Base-by-base conservation (phyloP, 2,797 vertebrate species). In the Ambastaia sidthimunki region DNA sequence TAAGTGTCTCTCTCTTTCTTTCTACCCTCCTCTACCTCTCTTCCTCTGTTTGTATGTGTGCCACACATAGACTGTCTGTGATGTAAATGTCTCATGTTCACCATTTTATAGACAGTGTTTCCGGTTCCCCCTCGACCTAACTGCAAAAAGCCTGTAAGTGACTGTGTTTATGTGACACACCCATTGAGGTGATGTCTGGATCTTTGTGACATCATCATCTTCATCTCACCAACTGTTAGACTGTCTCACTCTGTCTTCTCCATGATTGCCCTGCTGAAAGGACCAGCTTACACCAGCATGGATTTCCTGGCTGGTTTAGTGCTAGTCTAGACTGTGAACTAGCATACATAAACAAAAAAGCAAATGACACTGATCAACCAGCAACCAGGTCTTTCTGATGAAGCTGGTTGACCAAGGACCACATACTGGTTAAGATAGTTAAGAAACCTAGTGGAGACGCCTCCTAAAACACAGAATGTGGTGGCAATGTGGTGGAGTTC, bases 61-160 rank as follows among this genome's bases (percentile, higher is more conserved):
- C 23, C 57, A 41, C 19, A 16, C 37, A 50, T 55, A 59, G 12
- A 74, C 7, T 4, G 25, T 52, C 10, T 37, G 19, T 57, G 65
- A 66, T 60, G 47, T 34, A 18, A 21, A 21, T 80, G 10, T 65
- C 10, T 34, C 44, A 62, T 72, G 59, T 74, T 80, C 50, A 48
- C 25, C 3, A 83, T 88, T 88, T 89, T 87, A 81, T 89, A 99
- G 97, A 95, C 95, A 0, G 93, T 98, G 89, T 98, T 97, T 84
- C 97, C 97, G 68, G 41, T 98, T 66, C 94, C 96, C 86, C 91
- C 92, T 82, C 94, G 98, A 87, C 97, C 96, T 4, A 94, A 96
- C 85, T 98, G 98, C 94, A 99, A 99, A 93, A 94, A 89, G 23
- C 88, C 94, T 0, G 97, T 98, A 96, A 96, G 97, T 96, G 85